Evolutionary conservation across 2,888 invertebrate genomes (phyloP), one percentile per base, ranked within the genome.

Genomic region (Schizaphis graminum): DNA sequence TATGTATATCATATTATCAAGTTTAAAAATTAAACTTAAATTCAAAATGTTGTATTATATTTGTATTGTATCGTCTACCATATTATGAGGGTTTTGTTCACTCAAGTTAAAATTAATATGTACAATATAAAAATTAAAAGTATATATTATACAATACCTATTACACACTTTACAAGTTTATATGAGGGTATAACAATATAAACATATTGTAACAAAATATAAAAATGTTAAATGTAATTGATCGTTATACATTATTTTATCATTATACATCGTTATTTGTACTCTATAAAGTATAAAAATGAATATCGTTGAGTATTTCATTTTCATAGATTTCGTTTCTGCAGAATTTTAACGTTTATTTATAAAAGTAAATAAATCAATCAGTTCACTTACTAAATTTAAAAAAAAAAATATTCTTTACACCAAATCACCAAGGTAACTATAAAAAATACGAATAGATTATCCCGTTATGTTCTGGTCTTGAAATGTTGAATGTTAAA

Each of bases 381-480:
- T 21, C 35, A 21, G 77, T 77, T 35, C 35, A 35, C 21, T 21
- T 21, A 8, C 35, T 8, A 67, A 44, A 5, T 44, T 16, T 89
- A 16, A 84, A 5, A 16, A 26, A 16, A 84, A 77, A 24, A 77
- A 77, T 77, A 77, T 35, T 77, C 21, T 21, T 35, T 77, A 24
- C 35, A 77, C 77, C 35, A 35, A 21, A 44, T 16, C 5, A 41
- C 56, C 41, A 56, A 44, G 56, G 57, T 49, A n/a, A 91, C 26
- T 41, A 67, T 41, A 57, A 85, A 49, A 91, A 53, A 47, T 26
- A 16, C 11, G 21, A 53, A 67, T 91, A 53, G 16, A 10, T n/a
- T n/a, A 56, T 53, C 35, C 91, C 91, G 91, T 91, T 91, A 91
- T 53, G 49, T 53, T 91, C 24, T 67, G n/a, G 49, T 77, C 11